Base-by-base conservation (phyloP, 2,888 invertebrate species). In the Papilio gigon region DNA sequence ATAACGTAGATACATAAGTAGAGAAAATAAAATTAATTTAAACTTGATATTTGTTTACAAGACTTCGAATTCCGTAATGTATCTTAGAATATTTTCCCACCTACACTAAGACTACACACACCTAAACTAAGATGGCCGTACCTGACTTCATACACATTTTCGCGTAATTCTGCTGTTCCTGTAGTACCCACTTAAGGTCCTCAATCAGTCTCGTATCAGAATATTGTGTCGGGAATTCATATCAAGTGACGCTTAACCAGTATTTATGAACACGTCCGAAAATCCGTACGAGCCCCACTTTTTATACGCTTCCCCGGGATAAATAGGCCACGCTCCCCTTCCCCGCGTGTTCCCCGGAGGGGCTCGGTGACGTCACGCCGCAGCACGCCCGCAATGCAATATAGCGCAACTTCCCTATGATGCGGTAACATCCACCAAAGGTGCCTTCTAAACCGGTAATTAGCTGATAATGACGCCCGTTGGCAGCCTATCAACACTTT, bases 271-370 rank as follows among this genome's bases (percentile, higher is more conserved):
- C 68, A 61, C 70, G 73, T 74, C 75, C 75, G 71, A 74, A 77
- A 75, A 77, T 76, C 73, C 77, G 77, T 75, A 70, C 75, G 70
- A 74, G 76, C 71, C 73, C 75, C 71, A 71, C 70, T 76, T 76
- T 77, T 78, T 74, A 56, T 56, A 53, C 72, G 70, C 77, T 77
- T 78, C 75, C 74, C 77, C 66, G 70, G 74, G 75, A 76, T 77
- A 83, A 80, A 83, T 82, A 84, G 84, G 83, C 76, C 83, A 79
- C 73, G 76, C 72, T 71, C 67, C 71, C 70, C 71, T 63, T 69
- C 72, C 68, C 68, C 71, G 56, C 61, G 67, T 72, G 71, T 73
- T 72, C 68, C 71, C 62, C 70, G 30, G 33, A 50, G 63, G 50
- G 53, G 68, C 44, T 47, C 70, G 35, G 60, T 80, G 80, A 80